phyloP scores from a whole-genome alignment of 2,113 vertebrate species.

The Dryoscopus gambensis region DNA sequence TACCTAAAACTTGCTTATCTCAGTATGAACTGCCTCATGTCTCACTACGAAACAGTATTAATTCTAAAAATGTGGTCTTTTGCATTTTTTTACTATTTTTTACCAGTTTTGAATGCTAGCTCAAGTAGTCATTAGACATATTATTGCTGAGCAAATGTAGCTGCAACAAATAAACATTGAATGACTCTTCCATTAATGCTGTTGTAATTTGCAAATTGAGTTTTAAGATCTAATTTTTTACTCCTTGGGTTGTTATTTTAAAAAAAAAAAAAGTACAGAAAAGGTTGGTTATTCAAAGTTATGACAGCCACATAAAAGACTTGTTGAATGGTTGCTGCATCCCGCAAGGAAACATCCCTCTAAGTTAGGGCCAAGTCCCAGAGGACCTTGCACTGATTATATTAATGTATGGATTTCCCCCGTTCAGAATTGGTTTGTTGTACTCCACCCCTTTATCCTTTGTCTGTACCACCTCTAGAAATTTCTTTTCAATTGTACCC shows the following conservation, averaged over 20 bases:
- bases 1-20: background rate
- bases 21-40: background rate
- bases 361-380: too few relatives aligned
- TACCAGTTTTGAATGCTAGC: background rate
- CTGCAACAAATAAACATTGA: background rate
- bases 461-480: too few relatives aligned
- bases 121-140: background rate
- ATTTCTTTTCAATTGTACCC: too few relatives aligned
- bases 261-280: background rate
- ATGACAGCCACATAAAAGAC: background rate
- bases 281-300: background rate
- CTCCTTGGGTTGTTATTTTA: background rate
- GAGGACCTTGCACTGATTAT: too few relatives aligned
- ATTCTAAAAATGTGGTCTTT: background rate
- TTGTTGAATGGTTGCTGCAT: rapidly evolving
- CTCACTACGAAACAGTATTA: background rate
- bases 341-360: too few relatives aligned
- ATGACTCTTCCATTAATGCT: background rate
- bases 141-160: background rate
- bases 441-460: too few relatives aligned
- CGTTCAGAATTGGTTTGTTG: too few relatives aligned
- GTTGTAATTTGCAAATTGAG: background rate
- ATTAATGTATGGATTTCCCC: too few relatives aligned
- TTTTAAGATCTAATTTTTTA: background rate
- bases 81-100: background rate